phyloP scores from a whole-genome alignment of 1,140 invertebrate genomes.

The Theocolax elegans region DNA sequence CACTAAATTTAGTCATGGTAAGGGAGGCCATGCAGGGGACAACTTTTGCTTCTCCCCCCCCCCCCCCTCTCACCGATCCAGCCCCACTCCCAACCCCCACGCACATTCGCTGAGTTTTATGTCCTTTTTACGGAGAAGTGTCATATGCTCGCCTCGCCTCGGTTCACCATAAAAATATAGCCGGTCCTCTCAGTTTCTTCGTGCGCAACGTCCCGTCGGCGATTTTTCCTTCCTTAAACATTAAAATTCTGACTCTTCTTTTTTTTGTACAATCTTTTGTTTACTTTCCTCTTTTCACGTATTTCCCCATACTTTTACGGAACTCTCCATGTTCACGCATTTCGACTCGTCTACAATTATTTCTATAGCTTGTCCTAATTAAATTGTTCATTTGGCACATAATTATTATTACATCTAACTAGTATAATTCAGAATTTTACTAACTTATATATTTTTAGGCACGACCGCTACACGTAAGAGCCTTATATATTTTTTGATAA shows the following conservation, averaged over 20 bases:
- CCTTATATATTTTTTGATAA: too few relatives aligned
- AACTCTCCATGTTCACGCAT: too few relatives aligned
- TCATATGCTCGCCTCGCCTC: conserved; percentile 49
- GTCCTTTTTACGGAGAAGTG: conserved; percentile 54
- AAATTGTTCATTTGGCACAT: too few relatives aligned
- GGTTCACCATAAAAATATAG: conserved; percentile 44
- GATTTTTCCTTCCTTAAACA: conserved; percentile 4
- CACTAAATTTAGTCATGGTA: conserved; percentile 61
- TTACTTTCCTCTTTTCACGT: too few relatives aligned
- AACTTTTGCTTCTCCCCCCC: conserved; percentile 39
- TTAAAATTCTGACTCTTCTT: neutral
- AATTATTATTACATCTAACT: too few relatives aligned
- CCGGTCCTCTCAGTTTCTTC: neutral
- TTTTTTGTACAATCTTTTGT: too few relatives aligned
- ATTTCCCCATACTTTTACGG: too few relatives aligned
- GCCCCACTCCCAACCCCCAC: conserved; percentile 21
- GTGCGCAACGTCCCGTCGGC: neutral
- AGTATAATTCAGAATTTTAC: too few relatives aligned
- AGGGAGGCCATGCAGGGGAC: conserved; percentile 54
- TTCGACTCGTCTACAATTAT: too few relatives aligned
- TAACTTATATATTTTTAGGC: too few relatives aligned
- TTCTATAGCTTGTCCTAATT: too few relatives aligned
- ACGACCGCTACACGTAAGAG: too few relatives aligned
- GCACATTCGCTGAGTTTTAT: conserved; percentile 56
- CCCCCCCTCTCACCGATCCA: neutral